phyloP scores from a whole-genome alignment of 2,888 invertebrate genomes.

The Caenorhabditis angaria region DNA sequence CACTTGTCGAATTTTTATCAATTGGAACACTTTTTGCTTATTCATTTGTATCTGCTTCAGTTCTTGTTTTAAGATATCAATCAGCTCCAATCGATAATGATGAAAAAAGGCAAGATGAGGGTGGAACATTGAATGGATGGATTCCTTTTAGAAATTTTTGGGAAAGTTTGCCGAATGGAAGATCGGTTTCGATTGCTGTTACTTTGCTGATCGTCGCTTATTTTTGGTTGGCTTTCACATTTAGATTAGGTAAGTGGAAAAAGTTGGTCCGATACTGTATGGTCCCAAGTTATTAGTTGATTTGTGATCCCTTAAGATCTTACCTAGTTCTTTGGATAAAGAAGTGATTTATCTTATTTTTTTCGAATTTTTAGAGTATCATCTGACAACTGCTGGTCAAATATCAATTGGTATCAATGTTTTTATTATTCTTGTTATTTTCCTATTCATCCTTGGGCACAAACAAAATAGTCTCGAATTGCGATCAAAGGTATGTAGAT shows the following conservation, averaged over 20 bases:
- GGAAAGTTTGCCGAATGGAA: conserved; percentile 29
- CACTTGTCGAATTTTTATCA: conserved; percentile 71
- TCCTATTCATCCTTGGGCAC: conserved; percentile 46
- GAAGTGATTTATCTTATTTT: too few relatives aligned
- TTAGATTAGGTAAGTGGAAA: conserved; percentile 34
- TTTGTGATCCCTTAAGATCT: too few relatives aligned
- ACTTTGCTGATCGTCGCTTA: conserved; percentile 24
- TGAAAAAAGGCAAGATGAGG: conserved; percentile 38
- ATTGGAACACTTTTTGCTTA: conserved; percentile 64
- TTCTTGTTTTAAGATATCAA: conserved; percentile 69
- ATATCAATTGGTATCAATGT: conserved; percentile 28
- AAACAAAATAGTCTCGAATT: conserved; percentile 44
- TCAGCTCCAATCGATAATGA: conserved; percentile 49
- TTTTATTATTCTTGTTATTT: conserved; percentile 28
- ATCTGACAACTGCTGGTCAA: conserved; percentile 1
- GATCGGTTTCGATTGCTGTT: conserved; percentile 41
- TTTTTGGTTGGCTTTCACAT: conserved; percentile 41
- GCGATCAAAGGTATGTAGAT: conserved; percentile 36
- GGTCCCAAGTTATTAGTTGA: too few relatives aligned
- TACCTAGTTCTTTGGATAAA: too few relatives aligned
- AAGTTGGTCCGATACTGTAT: too few relatives aligned
- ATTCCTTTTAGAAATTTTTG: conserved; percentile 43
- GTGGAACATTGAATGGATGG: conserved; percentile 47
- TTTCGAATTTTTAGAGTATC: conserved; percentile 11
- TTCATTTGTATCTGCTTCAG: conserved; percentile 63